Evolutionary conservation across 2,888 invertebrate species (phyloP).

Genomic region (Aquatica leii): DNA sequence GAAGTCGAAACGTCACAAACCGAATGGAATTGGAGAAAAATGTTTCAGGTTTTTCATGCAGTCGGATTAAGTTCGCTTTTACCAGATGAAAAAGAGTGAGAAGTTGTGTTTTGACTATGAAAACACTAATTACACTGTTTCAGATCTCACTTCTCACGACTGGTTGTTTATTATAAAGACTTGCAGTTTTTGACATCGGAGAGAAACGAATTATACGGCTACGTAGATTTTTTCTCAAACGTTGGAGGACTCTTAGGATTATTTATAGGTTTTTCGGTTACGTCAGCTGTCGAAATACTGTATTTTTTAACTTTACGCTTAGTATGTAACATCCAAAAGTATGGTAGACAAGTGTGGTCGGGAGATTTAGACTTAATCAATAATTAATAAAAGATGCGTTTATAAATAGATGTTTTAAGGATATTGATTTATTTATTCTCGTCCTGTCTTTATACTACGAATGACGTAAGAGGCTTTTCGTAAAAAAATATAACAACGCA

Average conservation of each 20-base stretch:
- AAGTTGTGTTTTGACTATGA: not conserved
- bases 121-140: not conserved
- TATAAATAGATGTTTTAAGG: too few relatives aligned
- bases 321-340: constrained; percentile 62
- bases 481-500: too few relatives aligned
- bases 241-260: constrained; percentile 68
- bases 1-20: constrained; percentile 5
- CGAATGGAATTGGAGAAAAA: constrained; percentile 6
- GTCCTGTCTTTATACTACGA: too few relatives aligned
- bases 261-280: constrained; percentile 70
- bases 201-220: constrained; percentile 66
- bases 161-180: constrained; percentile 72
- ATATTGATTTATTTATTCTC: too few relatives aligned
- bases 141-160: constrained; percentile 16
- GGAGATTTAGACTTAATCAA: constrained; percentile 30
- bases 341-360: constrained; percentile 58
- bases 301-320: constrained; percentile 67
- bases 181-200: constrained; percentile 66
- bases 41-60: not conserved
- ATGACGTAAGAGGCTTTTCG: too few relatives aligned
- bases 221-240: constrained; percentile 66
- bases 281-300: constrained; percentile 69
- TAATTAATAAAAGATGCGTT: too few relatives aligned
- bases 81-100: not conserved
- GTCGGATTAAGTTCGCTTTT: not conserved